These are phyloP conservation scores for Thysanoteuthis rhombus DNA, from an alignment of 2,888 invertebrate species.

Conservation along the genomic window DNA sequence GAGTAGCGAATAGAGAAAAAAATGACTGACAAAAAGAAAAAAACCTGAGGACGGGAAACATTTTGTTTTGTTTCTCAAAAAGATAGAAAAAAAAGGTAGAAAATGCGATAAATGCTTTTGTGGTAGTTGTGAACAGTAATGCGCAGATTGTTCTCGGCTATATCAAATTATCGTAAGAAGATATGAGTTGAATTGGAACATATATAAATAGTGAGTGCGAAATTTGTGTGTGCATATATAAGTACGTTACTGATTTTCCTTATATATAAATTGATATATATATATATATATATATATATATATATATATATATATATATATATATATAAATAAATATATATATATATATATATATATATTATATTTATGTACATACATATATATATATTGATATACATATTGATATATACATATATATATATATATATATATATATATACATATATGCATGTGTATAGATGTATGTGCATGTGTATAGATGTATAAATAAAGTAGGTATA, in stretches of 20 bases:
- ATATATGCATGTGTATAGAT: not conserved
- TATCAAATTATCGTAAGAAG: not conserved
- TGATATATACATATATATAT: not conserved
- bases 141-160: too few relatives aligned
- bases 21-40: not conserved
- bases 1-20: too few relatives aligned
- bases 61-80: not conserved
- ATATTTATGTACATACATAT: not conserved
- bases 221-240: too few relatives aligned
- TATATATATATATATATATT: not conserved
- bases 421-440: not conserved
- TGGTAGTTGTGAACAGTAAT: too few relatives aligned
- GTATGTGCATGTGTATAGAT: not conserved
- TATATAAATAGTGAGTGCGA: not conserved
- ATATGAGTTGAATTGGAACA: not conserved
- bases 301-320: not conserved
- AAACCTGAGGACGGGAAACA: not conserved
- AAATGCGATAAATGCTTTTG: not conserved
- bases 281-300: too few relatives aligned
- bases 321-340: not conserved
- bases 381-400: not conserved
- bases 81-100: not conserved
- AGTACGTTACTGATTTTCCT: too few relatives aligned
- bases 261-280: not conserved
- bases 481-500: not conserved